Base-by-base conservation (phyloP, 2,797 vertebrate species). In the Tadarida brasiliensis region DNA sequence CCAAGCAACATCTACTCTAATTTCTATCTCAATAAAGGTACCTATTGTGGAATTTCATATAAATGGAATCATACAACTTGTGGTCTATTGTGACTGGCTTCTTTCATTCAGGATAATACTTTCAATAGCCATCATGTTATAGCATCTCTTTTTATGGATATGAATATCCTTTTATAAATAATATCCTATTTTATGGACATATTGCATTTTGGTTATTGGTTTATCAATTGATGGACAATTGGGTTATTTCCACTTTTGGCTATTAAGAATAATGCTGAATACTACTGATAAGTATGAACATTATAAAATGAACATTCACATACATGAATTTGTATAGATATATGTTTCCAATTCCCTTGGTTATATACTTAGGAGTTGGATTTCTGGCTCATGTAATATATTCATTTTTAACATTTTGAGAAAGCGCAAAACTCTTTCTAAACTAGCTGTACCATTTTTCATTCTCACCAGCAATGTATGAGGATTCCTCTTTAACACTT, bases 321-420 rank as follows among this genome's bases (percentile, higher is more conserved):
- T 35, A 33, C 61, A 91, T 61, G 26, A 2, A 39, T 87, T 68
- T 82, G 9, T 68, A 19, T 39, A 16, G 17, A 19, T 17, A 6
- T 51, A 12, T 83, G 11, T 49, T 93, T 87, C 61, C 30, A 59
- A 4, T 85, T 74, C 57, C 11, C 11, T 73, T 86, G 65, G 26
- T 11, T 54, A 24, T 14, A 56, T 22, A 35, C 3, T 59, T 49
- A 44, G 15, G 51, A 91, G 8, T 82, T 22, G 28, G 93, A 78
- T 78, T 59, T 11, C 9, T 81, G 22, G 20, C 3, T 90, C 30
- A 44, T 61, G 5, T 81, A 14, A 87, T 51, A 86, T 76, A 14
- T 92, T n/a, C 68, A 83, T 78, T 61, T 93, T 86, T 54, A 95
- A 78, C 12, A 86, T 49, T 81, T 73, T 76, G 56, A 91, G 49